phyloP scores from a whole-genome alignment of 2,113 vertebrate genomes.

The Indicator indicator region DNA sequence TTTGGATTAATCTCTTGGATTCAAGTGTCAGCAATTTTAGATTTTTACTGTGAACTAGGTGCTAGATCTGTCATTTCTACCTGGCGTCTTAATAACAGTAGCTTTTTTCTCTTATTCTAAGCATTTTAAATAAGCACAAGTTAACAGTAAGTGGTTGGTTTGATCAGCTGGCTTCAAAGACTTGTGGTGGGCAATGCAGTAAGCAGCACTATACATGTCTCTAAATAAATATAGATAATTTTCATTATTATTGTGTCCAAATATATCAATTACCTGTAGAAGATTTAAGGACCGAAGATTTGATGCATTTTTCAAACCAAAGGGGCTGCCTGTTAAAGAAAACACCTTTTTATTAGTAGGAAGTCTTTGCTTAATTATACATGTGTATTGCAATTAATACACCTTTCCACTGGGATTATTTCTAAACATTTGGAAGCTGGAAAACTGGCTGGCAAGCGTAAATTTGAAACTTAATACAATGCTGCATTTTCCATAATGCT shows the following conservation, averaged over 20 bases:
- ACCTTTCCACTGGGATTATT: neutral
- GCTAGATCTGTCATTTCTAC: neutral
- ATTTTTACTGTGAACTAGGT: neutral
- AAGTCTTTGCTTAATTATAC: slow-evolving; percentile 23
- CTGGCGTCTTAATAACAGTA: neutral
- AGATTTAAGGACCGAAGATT: slow-evolving; percentile 92
- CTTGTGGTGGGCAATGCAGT: neutral
- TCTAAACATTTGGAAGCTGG: neutral
- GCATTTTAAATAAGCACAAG: neutral
- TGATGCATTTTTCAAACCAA: slow-evolving; percentile 91
- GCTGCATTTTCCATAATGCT: neutral
- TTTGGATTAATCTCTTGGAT: neutral
- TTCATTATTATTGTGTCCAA: slow-evolving; percentile 37
- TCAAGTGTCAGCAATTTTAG: neutral
- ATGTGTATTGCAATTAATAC: neutral
- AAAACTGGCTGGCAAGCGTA: neutral
- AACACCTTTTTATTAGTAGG: slow-evolving; percentile 72
- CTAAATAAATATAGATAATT: neutral
- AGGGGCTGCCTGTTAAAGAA: slow-evolving; percentile 85
- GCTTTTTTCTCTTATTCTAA: neutral
- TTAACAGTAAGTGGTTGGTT: neutral
- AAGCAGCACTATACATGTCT: neutral
- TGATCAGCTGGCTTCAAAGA: neutral
- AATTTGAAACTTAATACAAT: neutral
- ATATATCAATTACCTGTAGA: slow-evolving; percentile 87